Conservation (phyloP, 2,113 vertebrate species). For the crab-eating macaque (Macaca fascicularis) region T2T-MFA8v1.1 NC_088391.1:4259001-4259500, state of each 20-base stretch:
- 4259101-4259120: fast-evolving
- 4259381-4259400: neutral
- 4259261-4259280: neutral
- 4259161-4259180: neutral
- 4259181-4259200: too few relatives aligned
- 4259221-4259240: neutral
- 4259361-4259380: neutral
- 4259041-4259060: neutral
- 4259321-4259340: neutral
- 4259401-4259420: neutral
- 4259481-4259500: neutral
- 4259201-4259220: neutral
- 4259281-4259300: neutral
- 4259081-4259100: fast-evolving
- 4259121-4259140: neutral
- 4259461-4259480: neutral
- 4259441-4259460: neutral
- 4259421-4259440: neutral
- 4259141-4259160: neutral
- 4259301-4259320: neutral
- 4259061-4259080: neutral
- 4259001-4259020: neutral
- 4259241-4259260: neutral
- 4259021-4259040: neutral
- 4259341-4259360: neutral